Conservation (phyloP, 2,888 invertebrate species). For the Eupithecia abbreviata region DNA sequence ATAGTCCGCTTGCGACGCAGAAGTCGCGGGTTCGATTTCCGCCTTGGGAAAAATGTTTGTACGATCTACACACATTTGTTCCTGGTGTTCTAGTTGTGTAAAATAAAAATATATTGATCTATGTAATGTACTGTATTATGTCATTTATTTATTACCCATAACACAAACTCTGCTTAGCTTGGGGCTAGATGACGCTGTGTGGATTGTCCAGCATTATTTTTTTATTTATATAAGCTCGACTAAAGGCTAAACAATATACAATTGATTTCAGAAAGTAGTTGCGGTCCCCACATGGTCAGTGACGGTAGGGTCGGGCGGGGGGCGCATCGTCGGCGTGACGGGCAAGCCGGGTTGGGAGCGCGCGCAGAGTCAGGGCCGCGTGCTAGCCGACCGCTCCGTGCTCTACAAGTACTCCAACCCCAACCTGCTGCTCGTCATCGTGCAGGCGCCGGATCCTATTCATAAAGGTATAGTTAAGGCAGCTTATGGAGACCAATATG, state of each 20-base stretch:
- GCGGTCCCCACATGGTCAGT: slow-evolving; percentile 89
- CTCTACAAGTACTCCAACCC: slow-evolving; percentile 99
- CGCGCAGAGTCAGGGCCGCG: slow-evolving; percentile 56
- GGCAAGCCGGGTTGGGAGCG: slow-evolving; percentile 81
- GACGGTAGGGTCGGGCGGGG: slow-evolving; percentile 83
- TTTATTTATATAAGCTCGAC: no score
- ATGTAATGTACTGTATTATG: no score
- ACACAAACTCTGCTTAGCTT: no score
- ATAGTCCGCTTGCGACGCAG: no score
- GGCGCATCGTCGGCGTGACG: slow-evolving; percentile 86
- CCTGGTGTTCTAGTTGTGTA: no score
- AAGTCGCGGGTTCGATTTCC: no score
- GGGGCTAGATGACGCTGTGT: no score
- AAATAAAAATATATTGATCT: no score
- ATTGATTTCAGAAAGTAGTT: slow-evolving; percentile 78
- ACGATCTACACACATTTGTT: no score
- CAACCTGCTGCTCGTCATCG: slow-evolving; percentile 94
- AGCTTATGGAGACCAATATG: not conserved
- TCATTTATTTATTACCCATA: no score
- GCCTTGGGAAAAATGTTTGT: no score
- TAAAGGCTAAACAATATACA: not conserved
- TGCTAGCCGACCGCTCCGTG: slow-evolving; percentile 95
- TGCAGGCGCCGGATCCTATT: slow-evolving; percentile 88
- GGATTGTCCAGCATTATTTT: no score
- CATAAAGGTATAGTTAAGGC: slow-evolving; percentile 86